Percentiles rank a stretch among this genome's conserved stretches.
phyloP scores from a whole-genome alignment of 2,888 invertebrate species.

The Pollenia griseotomentosa region DNA sequence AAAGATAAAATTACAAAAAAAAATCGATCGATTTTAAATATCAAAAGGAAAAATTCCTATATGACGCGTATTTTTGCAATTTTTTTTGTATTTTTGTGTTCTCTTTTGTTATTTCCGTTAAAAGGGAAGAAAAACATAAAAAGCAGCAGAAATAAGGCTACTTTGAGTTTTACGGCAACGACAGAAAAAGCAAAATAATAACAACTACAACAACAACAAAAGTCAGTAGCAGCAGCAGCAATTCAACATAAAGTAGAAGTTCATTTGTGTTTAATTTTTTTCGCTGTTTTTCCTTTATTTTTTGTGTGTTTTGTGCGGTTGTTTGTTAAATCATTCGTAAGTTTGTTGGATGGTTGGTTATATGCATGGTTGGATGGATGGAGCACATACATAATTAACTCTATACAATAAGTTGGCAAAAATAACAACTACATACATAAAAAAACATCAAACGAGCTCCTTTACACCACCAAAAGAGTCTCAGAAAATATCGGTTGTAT shows the following conservation, averaged over 20 bases:
- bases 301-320: slow-evolving; percentile 46
- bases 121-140: slow-evolving; percentile 69
- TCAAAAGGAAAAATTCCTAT: slow-evolving; percentile 68
- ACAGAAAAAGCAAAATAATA: slow-evolving; percentile 28
- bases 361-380: slow-evolving; percentile 56
- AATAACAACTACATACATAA: slow-evolving; percentile 51
- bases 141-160: slow-evolving; percentile 54
- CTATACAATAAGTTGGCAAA: slow-evolving; percentile 66
- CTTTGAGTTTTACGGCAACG: slow-evolving; percentile 53
- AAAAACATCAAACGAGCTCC: slow-evolving; percentile 57
- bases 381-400: slow-evolving; percentile 68
- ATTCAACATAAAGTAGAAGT: slow-evolving; percentile 67
- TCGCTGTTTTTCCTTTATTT: slow-evolving; percentile 41
- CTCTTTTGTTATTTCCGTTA: slow-evolving; percentile 73
- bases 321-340: slow-evolving; percentile 53
- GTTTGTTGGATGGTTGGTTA: slow-evolving; percentile 52
- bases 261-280: slow-evolving; percentile 55
- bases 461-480: slow-evolving; percentile 64
- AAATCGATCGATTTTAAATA: slow-evolving; percentile 64
- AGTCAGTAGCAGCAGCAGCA: slow-evolving; percentile 49
- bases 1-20: slow-evolving; percentile 31
- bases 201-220: slow-evolving; percentile 36
- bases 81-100: slow-evolving; percentile 66
- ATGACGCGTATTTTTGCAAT: slow-evolving; percentile 73
- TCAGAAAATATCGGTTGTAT: slow-evolving; percentile 52